A percentile compares a stretch with the other conserved stretches of the same genome.
phyloP scores from a whole-genome alignment of 2,797 vertebrate species.

The Amniataba percoides region DNA sequence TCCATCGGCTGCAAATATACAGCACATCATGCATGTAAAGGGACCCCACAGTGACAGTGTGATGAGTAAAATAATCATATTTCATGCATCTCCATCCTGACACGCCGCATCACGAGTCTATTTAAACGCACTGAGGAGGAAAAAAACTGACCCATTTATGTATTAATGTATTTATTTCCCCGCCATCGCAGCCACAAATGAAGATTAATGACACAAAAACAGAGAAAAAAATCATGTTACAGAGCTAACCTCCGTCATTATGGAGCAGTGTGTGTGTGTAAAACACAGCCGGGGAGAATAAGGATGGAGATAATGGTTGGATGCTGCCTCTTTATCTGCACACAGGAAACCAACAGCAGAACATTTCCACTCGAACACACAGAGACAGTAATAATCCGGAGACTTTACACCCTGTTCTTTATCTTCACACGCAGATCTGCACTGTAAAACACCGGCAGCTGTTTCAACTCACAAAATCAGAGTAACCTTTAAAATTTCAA shows the following conservation, averaged over 20 bases:
- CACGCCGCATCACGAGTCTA: neutral
- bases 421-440: slow-evolving; percentile 6
- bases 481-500: neutral
- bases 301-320: slow-evolving; percentile 20
- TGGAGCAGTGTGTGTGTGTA: slow-evolving; percentile 18
- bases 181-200: slow-evolving; percentile 30
- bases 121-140: slow-evolving; percentile 10
- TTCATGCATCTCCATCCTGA: slow-evolving; percentile 14
- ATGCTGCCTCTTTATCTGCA: slow-evolving; percentile 8
- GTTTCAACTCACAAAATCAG: neutral
- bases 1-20: neutral
- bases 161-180: slow-evolving; percentile 49
- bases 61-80: slow-evolving; percentile 26
- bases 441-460: slow-evolving; percentile 1
- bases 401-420: slow-evolving; percentile 1
- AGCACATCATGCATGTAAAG: neutral
- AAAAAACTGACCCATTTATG: slow-evolving; percentile 39
- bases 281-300: slow-evolving; percentile 4
- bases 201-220: slow-evolving; percentile 57
- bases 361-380: slow-evolving; percentile 13
- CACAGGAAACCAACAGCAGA: slow-evolving; percentile 28
- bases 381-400: slow-evolving; percentile 19
- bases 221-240: neutral
- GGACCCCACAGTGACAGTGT: neutral
- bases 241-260: slow-evolving; percentile 16